These are phyloP conservation scores for Smittia sp. DNA, from an alignment of 2,888 invertebrate species.

Conservation along the genomic window DNA sequence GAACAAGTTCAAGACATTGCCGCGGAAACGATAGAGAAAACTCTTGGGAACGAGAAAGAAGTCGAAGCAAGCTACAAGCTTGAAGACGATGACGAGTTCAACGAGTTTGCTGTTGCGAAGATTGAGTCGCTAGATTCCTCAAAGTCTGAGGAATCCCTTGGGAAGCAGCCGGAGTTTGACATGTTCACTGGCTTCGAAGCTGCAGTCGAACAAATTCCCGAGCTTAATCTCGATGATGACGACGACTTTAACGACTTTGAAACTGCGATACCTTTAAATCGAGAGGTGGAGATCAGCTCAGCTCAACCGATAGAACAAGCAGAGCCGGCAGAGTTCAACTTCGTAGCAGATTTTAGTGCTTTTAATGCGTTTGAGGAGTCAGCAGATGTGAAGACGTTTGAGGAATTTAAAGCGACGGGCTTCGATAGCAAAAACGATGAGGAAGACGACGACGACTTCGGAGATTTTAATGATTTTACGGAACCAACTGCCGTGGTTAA, in stretches of 20 bases:
- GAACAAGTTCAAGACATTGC: no score
- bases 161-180: background rate
- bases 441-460: constrained; percentile 47
- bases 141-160: background rate
- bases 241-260: constrained; percentile 44
- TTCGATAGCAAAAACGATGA: background rate
- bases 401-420: background rate
- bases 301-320: background rate
- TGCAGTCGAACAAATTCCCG: no score
- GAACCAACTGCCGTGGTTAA: constrained; percentile 43
- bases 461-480: constrained; percentile 51
- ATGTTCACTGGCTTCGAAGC: background rate
- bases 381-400: constrained; percentile 34
- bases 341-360: constrained; percentile 38
- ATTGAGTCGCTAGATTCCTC: background rate
- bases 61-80: no score
- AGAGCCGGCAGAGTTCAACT: background rate
- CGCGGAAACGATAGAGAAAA: no score
- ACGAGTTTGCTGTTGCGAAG: background rate
- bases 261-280: constrained; percentile 40
- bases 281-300: background rate
- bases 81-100: background rate
- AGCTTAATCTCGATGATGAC: constrained; percentile 14
- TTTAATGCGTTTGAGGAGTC: constrained; percentile 27
- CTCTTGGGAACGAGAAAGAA: no score